Base-by-base conservation (phyloP, 2,888 invertebrate species). In the Bellardia bayeri region DNA sequence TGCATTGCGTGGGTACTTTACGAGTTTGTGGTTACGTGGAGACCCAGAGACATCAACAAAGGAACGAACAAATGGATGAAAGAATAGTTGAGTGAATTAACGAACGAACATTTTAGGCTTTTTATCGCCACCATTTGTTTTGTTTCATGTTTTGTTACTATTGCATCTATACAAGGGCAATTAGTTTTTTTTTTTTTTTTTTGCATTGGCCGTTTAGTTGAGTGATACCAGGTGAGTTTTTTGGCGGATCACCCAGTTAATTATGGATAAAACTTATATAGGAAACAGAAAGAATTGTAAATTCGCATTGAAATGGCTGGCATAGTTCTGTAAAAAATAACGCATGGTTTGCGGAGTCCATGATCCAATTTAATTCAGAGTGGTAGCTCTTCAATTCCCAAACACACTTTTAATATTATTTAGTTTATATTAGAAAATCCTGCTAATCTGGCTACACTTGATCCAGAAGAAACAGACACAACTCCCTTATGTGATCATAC, bases 61-160 rank as follows among this genome's bases (percentile, higher is more conserved):
- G 16, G 54, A 56, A 56, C 30, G 11, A 79, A 37, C 49, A 61
- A 45, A 14, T 64, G 16, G 7, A 54, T 61, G 45, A 45, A 45
- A 13, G 13, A 45, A 45, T 9, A 13, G 45, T 45, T 45, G 45
- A 13, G 11, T 30, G 40, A 54, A 63, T n/a, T 30, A 81, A 58
- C 5, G 33, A 83, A 72, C 45, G 56, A 76, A 76, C 72, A 78
- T 68, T 87, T 84, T 78, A 75, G 40, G 64, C 69, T 63, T 82
- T 84, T 87, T 87, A 87, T 87, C 87, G 87, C 74, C 56, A 82
- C 78, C 84, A 85, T 87, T 87, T 87, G 87, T 85, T 82, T 78
- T 66, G 5, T 64, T 76, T 72, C 42, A 49, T 72, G 61, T 74
- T 80, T 66, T 51, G 42, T 81, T 72, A n/a, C 23, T 63, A 72